A percentile compares a stretch with the other conserved stretches of the same genome.
Evolutionary conservation across 2,888 invertebrate species (phyloP).

Genomic region (Andrena minutula): DNA sequence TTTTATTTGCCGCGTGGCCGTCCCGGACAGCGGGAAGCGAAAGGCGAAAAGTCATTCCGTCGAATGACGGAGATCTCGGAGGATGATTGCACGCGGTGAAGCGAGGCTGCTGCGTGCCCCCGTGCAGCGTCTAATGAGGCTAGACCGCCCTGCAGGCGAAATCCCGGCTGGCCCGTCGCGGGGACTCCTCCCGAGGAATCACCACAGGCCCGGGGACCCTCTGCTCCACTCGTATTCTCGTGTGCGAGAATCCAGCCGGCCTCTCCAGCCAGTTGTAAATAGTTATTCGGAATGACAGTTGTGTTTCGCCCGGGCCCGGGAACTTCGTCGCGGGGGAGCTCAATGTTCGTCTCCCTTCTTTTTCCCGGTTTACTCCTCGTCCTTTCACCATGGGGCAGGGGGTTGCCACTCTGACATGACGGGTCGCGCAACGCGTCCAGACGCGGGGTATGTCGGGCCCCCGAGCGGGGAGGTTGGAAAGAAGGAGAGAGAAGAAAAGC

Average conservation of each 20-base stretch:
- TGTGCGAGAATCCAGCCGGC: constrained; percentile 76
- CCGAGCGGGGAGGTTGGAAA: neutral
- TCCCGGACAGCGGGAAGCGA: constrained; percentile 26
- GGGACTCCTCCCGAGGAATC: constrained; percentile 35
- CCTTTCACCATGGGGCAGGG: neutral
- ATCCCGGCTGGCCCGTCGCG: constrained; percentile 41
- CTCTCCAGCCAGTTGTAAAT: constrained; percentile 77
- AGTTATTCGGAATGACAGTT: constrained; percentile 81
- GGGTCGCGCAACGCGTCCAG: constrained; percentile 55
- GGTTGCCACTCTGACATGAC: constrained; percentile 56
- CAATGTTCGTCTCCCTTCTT: neutral
- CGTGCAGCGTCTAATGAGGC: constrained; percentile 74
- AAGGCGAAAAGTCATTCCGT: constrained; percentile 72
- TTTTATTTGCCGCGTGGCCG: neutral
- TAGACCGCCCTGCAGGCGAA: constrained; percentile 76
- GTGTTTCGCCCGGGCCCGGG: constrained; percentile 73
- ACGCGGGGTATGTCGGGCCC: constrained; percentile 38
- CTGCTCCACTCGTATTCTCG: constrained; percentile 58
- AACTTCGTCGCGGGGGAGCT: constrained; percentile 72
- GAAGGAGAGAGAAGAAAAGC: constrained; percentile 23
- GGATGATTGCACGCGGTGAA: constrained; percentile 65
- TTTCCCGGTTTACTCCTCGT: constrained; percentile 6
- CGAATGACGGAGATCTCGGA: constrained; percentile 70
- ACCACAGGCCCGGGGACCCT: constrained; percentile 27
- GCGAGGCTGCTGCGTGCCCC: constrained; percentile 40